Evolutionary conservation across 64 coral and sea anemone genomes (phyloP).

Genomic region (Dendronephthya gigantea): DNA sequence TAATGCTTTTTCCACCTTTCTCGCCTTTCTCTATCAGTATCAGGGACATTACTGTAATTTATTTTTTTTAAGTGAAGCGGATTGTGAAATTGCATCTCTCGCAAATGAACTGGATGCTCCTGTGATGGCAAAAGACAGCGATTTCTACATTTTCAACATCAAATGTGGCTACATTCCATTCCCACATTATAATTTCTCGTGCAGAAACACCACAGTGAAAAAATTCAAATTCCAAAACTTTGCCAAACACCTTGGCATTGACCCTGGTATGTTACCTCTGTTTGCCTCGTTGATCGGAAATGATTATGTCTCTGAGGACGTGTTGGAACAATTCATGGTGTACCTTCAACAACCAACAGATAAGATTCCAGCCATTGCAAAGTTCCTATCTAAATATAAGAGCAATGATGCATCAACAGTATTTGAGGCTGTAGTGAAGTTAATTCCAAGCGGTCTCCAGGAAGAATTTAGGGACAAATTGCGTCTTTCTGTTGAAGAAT

Average conservation of each 20-base stretch:
- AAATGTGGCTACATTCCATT: neutral
- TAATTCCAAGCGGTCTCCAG: neutral
- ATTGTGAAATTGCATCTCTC: neutral
- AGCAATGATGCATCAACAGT: no score
- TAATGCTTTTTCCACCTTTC: neutral
- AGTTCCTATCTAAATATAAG: neutral
- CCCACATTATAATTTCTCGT: neutral
- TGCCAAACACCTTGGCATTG: neutral
- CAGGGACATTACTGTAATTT: neutral
- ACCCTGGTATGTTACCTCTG: neutral
- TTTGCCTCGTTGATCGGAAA: neutral
- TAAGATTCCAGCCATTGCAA: neutral
- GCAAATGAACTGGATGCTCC: constrained; percentile 9
- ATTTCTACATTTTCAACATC: neutral
- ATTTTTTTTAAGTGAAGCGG: neutral
- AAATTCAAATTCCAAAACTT: neutral
- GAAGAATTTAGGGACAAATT: neutral
- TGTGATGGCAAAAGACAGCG: neutral
- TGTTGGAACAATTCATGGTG: neutral
- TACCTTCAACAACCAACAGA: neutral
- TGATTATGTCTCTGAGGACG: neutral
- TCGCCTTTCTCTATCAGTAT: no score
- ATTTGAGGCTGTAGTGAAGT: neutral
- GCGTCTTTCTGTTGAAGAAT: neutral
- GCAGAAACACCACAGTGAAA: neutral